These are phyloP conservation scores for Aproaerema taeniolella DNA, from an alignment of 2,888 invertebrate species.

Conservation along the genomic window DNA sequence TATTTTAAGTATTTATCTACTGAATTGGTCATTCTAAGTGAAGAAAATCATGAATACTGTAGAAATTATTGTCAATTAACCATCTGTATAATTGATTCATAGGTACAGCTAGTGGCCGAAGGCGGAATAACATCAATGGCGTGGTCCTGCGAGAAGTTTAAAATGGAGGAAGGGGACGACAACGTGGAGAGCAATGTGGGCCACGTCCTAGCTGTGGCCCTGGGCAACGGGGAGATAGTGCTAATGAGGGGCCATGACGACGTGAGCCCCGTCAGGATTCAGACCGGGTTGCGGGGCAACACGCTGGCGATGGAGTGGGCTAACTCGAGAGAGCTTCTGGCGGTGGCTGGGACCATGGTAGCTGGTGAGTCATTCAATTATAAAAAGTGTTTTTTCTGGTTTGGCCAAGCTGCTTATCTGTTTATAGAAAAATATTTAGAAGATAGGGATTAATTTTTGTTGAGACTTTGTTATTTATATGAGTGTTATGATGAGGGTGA, in stretches of 20 bases:
- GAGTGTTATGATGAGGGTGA: too few relatives aligned
- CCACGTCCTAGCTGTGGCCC: slow-evolving; percentile 91
- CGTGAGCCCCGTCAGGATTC: slow-evolving; percentile 91
- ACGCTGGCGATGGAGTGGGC: slow-evolving; percentile 97
- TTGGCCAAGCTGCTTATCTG: too few relatives aligned
- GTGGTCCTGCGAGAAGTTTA: slow-evolving; percentile 98
- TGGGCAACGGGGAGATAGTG: slow-evolving; percentile 92
- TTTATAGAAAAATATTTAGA: too few relatives aligned
- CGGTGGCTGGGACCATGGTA: slow-evolving; percentile 88
- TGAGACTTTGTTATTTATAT: too few relatives aligned
- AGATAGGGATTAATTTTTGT: too few relatives aligned
- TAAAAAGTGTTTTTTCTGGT: background rate
- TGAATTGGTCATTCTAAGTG: too few relatives aligned
- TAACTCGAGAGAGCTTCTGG: slow-evolving; percentile 93
- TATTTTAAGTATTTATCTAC: too few relatives aligned
- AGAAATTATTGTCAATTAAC: too few relatives aligned
- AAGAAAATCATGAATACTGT: too few relatives aligned
- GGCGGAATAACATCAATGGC: slow-evolving; percentile 94
- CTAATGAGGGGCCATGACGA: slow-evolving; percentile 95
- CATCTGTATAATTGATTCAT: too few relatives aligned
- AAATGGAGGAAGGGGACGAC: slow-evolving; percentile 96
- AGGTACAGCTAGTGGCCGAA: slow-evolving; percentile 89
- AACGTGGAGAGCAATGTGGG: slow-evolving; percentile 77
- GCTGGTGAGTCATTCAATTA: slow-evolving; percentile 52
- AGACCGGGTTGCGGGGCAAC: slow-evolving; percentile 87